These are phyloP conservation scores for Nyctalus aviator DNA, from an alignment of 2,797 vertebrate genomes.

Conservation along the genomic window DNA sequence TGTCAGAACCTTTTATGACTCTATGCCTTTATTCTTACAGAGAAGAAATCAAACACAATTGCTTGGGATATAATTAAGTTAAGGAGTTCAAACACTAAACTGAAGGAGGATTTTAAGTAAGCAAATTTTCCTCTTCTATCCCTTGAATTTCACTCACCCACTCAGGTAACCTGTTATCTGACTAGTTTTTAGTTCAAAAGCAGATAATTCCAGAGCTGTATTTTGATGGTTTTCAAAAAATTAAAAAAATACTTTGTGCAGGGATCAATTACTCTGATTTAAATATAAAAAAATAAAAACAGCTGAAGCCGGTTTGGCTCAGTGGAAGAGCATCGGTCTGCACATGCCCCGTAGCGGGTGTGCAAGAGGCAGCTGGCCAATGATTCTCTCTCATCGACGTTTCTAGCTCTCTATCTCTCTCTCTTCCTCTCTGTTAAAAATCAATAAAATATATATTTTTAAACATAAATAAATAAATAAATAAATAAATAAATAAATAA, in stretches of 20 bases:
- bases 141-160: constrained; percentile 39
- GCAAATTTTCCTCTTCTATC: constrained; percentile 8
- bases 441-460: no score
- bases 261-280: constrained; percentile 34
- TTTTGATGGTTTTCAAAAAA: constrained; percentile 25
- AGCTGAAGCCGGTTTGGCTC: no score
- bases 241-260: not conserved
- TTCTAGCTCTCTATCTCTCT: no score
- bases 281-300: not conserved
- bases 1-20: not conserved
- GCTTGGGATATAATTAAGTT: constrained; percentile 12
- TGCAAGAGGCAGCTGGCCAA: no score
- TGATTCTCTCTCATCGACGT: no score
- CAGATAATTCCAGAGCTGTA: not conserved
- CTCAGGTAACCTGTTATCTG: constrained; percentile 16
- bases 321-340: no score
- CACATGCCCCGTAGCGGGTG: no score
- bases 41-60: constrained; percentile 44
- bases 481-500: no score
- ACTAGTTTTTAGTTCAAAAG: constrained; percentile 43
- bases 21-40: not conserved
- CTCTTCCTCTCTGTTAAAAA: no score
- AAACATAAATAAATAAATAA: no score
- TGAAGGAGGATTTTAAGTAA: constrained; percentile 38
- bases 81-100: constrained; percentile 11